Evolutionary conservation across 2,113 vertebrate genomes (phyloP), one percentile per base, ranked within the genome.

Genomic region (Notothenia coriiceps): DNA sequence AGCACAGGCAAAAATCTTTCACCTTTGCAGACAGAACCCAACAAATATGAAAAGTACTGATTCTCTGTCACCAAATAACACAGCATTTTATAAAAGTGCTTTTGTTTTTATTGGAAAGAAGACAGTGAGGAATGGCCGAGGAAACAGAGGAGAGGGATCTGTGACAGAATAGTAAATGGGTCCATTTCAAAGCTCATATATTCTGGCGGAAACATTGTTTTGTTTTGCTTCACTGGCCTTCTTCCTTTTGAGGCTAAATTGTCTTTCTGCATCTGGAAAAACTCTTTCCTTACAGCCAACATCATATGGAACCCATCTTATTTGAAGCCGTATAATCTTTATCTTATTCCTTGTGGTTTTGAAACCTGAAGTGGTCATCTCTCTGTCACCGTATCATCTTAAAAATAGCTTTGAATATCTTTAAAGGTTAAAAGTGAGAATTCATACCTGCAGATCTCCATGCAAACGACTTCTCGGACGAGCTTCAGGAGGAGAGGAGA

Each of bases 401-500:
- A 3, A 51, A 55, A 51, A 50, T 7, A 44, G 2, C 57, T n/a
- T 51, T 66, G 2, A 0, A 52, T 40, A 18, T 43, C 6, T 2
- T 11, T 4, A 56, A 62, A 57, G 29, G 4, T 69, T 18, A 33
- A 56, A 84, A 61, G 20, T 4, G 4, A 33, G 57, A 71, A 33
- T n/a, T 8, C 40, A 56, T 98, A 99, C 98, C 98, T 97, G 97
- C 93, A 44, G 97, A 95, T 96, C 97, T 97, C 98, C 98, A 99
- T 86, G 97, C 97, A 94, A 98, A 98, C 70, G 98, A 99, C 93
- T 99, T 99, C 95, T 99, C 98, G 80, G 98, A 99, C 65, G 98
- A 99, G 94, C 97, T 99, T 93, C 10, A 85, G 89, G 79, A 51
- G 89, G 88, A n/a, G 18, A 22, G 20, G 2, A 22, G 22, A 22